Evolutionary conservation across 2,797 vertebrate genomes (phyloP), one percentile per base, ranked within the genome.

Genomic region (Eulemur rubriventer): DNA sequence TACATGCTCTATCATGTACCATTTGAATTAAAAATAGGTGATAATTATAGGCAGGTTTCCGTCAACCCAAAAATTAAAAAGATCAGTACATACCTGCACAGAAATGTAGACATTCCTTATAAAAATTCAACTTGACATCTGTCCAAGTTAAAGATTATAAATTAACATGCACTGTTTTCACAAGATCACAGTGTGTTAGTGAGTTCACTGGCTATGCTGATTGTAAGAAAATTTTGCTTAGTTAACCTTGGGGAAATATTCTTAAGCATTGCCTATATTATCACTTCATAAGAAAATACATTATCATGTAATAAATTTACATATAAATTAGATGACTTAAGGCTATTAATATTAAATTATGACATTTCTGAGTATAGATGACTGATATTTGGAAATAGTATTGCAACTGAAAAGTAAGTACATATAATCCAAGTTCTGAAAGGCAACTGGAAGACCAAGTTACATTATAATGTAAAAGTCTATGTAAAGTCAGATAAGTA

Each of bases 1-100:
- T 0, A 6, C 4, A 17, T 14, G 10, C 2, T 52, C 18, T 17
- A 33, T 69, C 28, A 28, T 3, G 33, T 33, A 17, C 33, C 7
- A 43, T 4, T 4, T 46, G 17, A 46, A 41, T 52, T 33, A 38
- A 61, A 46, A 73, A 48, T 0, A 30, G 26, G 30, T 55, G 50
- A 80, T 10, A 55, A 4, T 13, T 26, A 0, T 4, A 41, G 70
- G n/a, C 78, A 79, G 26, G 38, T 4, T 33, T 55, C 87, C 6
- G 38, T 55, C 43, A 96, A 73, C 9, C 33, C 6, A 41, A 61
- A 6, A 7, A 78, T 78, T 82, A 50, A 70, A 20, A 55, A 70
- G 65, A 46, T 50, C 24, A 57, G 43, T 7, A 33, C 24, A 35
- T 35, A 43, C 65, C 30, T 11, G 20, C 72, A 28, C 26, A 92